Conservation (phyloP, 2,113 vertebrate species). For the Gobius niger region DNA sequence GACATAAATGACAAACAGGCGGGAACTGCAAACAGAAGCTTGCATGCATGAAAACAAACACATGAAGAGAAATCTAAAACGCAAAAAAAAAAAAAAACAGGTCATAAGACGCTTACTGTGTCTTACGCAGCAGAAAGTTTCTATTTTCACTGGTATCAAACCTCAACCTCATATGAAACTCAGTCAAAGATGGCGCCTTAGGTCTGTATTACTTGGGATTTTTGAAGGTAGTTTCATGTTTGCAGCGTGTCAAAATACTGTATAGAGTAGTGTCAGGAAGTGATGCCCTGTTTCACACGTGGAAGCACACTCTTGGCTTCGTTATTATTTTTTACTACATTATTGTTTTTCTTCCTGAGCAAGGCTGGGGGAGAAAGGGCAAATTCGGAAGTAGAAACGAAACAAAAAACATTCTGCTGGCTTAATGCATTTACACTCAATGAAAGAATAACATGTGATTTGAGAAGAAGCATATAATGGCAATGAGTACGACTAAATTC, state of each 20-base stretch:
- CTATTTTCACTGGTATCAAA: constrained; percentile 34
- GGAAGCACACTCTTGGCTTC: constrained; percentile 41
- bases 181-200: constrained; percentile 33
- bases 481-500: constrained; percentile 45
- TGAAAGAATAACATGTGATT: constrained; percentile 12
- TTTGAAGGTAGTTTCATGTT: constrained; percentile 20
- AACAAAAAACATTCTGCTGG: constrained; percentile 62
- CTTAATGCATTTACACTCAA: constrained; percentile 77
- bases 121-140: constrained; percentile 33
- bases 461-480: constrained; percentile 41
- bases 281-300: constrained; percentile 49
- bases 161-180: constrained; percentile 38
- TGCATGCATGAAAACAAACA: constrained; percentile 68
- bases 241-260: constrained; percentile 17
- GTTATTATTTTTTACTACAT: constrained; percentile 46
- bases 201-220: constrained; percentile 26
- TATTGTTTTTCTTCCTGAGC: constrained; percentile 18
- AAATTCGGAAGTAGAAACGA: constrained; percentile 66
- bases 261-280: constrained; percentile 30
- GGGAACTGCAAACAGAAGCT: constrained; percentile 52
- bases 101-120: constrained; percentile 52
- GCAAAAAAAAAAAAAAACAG: constrained; percentile 56
- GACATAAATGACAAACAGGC: constrained; percentile 34
- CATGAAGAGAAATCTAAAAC: constrained; percentile 51
- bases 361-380: constrained; percentile 33